Conservation (phyloP, 2,888 invertebrate species). For the Teleogryllus oceanicus region DNA sequence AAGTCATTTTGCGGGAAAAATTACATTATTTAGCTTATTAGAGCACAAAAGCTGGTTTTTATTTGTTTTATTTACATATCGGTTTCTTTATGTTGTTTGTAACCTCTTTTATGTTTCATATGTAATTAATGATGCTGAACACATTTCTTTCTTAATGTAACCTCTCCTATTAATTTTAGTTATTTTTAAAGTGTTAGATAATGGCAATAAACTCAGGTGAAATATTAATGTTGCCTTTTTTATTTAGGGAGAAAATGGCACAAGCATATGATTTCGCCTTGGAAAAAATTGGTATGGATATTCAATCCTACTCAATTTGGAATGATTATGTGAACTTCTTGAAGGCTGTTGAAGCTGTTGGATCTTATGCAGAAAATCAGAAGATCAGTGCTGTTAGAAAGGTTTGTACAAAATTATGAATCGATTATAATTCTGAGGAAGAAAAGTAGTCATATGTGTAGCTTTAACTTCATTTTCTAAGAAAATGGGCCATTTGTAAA, state of each 20-base stretch:
- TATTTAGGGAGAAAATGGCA: conserved; percentile 93
- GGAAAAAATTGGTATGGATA: conserved; percentile 98
- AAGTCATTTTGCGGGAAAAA: no score
- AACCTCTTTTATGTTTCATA: no score
- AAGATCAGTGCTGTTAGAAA: conserved; percentile 97
- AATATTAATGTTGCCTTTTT: conserved; percentile 29
- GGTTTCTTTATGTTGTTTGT: no score
- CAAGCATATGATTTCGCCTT: conserved; percentile 99
- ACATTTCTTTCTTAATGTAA: no score
- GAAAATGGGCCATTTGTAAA: background rate
- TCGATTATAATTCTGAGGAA: no score
- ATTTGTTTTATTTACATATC: no score
- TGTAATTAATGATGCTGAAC: no score
- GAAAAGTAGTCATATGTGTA: background rate
- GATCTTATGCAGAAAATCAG: conserved; percentile 99
- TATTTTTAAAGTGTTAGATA: background rate
- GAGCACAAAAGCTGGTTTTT: no score
- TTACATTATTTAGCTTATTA: no score
- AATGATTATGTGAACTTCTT: conserved; percentile 96
- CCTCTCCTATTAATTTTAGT: no score
- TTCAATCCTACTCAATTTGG: conserved; percentile 95
- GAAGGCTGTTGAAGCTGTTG: conserved; percentile 93
- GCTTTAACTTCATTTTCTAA: background rate
- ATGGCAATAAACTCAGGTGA: background rate
- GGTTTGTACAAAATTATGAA: conserved; percentile 49